Evolutionary conservation across 2,888 invertebrate genomes (phyloP).

Genomic region (Dryococelus australis): DNA sequence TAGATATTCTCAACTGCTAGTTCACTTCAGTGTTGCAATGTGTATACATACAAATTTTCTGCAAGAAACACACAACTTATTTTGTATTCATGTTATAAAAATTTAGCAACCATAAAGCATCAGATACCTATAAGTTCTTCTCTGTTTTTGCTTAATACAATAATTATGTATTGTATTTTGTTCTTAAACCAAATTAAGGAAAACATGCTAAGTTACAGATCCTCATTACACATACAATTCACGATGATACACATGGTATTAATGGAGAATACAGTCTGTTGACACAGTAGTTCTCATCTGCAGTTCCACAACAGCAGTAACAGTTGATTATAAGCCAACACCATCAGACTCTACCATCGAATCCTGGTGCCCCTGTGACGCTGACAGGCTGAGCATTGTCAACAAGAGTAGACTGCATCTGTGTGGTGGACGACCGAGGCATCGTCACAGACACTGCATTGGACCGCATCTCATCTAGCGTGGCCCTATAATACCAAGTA

Average conservation of each 20-base stretch:
- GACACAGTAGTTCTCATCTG: background rate
- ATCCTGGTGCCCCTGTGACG: constrained; percentile 70
- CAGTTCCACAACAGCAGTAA: constrained; percentile 12
- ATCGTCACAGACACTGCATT: constrained; percentile 54
- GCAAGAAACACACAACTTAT: background rate
- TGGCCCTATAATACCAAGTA: constrained; percentile 67
- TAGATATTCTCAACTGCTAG: background rate
- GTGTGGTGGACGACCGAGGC: constrained; percentile 57
- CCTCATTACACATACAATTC: background rate
- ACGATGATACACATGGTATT: constrained; percentile 9
- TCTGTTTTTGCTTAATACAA: background rate
- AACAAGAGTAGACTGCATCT: constrained; percentile 78
- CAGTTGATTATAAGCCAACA: background rate
- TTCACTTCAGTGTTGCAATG: background rate
- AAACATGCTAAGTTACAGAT: background rate
- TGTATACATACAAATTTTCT: background rate
- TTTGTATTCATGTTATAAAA: background rate
- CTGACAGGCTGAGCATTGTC: constrained; percentile 83
- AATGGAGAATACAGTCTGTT: background rate
- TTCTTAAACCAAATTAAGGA: background rate
- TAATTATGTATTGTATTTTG: background rate
- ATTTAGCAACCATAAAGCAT: background rate
- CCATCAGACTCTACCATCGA: constrained; percentile 43
- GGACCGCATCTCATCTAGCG: constrained; percentile 80
- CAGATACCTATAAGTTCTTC: background rate